Evolutionary conservation across 2,888 invertebrate species (phyloP), one percentile per base, ranked within the genome.

Genomic region (Drosophila differens): DNA sequence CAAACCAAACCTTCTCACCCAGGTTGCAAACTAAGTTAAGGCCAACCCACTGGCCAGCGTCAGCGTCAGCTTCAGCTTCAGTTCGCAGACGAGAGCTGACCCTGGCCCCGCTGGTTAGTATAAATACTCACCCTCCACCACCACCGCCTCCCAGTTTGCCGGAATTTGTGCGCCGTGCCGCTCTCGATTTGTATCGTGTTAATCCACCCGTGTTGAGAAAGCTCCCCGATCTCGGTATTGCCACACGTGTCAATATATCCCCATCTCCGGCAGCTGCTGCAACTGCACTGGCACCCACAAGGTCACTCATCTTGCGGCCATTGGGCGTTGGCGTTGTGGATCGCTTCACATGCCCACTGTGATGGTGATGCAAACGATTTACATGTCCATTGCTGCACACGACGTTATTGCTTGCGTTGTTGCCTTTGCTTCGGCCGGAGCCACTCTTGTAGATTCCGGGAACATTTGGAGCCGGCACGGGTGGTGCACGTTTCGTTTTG

Each of bases 171-270:
- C 93, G 92, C 28, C 93, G 87, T 60, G 93, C 93, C 65, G 92
- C 94, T 71, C 93, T 85, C 35, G 96, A 96, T 93, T 96, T 96
- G 92, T 96, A 96, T 86, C 96, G 95, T 10, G 96, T 96, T 62
- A 96, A 94, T 68, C 96, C 97, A 57, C 96, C 96, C 22, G 97
- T 96, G 86, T 97, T 97, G 52, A 97, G 94, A 91, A 97, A 97
- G 92, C 97, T 97, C 55, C 97, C 96, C 60, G 97, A 96, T 84
- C 97, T 95, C 19, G 97, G 97, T 87, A 97, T 96, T 49, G 97
- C 97, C 52, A 97, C 97, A 93, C 97, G 96, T 0, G 97, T 97
- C 85, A 97, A 93, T 84, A 97, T 96, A 92, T 97, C 97, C 10
- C 97, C 97, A 65, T 95, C 95, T 76, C 97, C 97, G 59, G 95